These are phyloP conservation scores for Sphaerophoria taeniata DNA, from an alignment of 2,888 invertebrate species.

Conservation along the genomic window DNA sequence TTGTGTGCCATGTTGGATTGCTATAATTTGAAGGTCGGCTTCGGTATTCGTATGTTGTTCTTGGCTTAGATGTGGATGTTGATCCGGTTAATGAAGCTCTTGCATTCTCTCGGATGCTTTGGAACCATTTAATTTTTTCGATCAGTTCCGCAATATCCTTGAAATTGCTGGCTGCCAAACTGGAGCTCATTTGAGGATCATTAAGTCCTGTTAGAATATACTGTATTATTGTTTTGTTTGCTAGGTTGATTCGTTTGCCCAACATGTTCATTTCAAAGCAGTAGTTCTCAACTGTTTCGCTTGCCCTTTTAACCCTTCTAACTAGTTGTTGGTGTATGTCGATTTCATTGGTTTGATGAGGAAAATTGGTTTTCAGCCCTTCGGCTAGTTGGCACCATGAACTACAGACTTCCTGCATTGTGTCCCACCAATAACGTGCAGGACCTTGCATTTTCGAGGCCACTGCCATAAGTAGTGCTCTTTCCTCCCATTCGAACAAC, in stretches of 20 bases:
- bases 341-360: neutral
- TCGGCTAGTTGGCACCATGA: slow-evolving; percentile 17
- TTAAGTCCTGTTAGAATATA: slow-evolving; percentile 34
- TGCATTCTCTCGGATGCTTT: slow-evolving; percentile 14
- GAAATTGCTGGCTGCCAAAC: slow-evolving; percentile 7
- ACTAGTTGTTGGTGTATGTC: neutral
- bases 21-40: neutral
- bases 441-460: slow-evolving; percentile 30
- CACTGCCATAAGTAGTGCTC: slow-evolving; percentile 19
- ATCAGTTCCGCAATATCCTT: slow-evolving; percentile 14
- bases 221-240: slow-evolving; percentile 28
- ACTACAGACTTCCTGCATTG: slow-evolving; percentile 1
- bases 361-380: slow-evolving; percentile 2
- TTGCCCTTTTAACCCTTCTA: neutral
- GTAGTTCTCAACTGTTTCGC: slow-evolving; percentile 21
- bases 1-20: neutral
- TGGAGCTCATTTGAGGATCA: slow-evolving; percentile 26
- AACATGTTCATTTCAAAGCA: slow-evolving; percentile 43
- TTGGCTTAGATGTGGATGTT: neutral
- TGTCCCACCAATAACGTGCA: slow-evolving; percentile 28
- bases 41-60: neutral
- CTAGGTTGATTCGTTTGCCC: slow-evolving; percentile 25
- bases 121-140: slow-evolving; percentile 13
- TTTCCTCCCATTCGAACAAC: slow-evolving; percentile 23
- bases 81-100: neutral